These are phyloP conservation scores for Cephus sareptanus DNA, from an alignment of 2,888 invertebrate species.

Conservation along the genomic window DNA sequence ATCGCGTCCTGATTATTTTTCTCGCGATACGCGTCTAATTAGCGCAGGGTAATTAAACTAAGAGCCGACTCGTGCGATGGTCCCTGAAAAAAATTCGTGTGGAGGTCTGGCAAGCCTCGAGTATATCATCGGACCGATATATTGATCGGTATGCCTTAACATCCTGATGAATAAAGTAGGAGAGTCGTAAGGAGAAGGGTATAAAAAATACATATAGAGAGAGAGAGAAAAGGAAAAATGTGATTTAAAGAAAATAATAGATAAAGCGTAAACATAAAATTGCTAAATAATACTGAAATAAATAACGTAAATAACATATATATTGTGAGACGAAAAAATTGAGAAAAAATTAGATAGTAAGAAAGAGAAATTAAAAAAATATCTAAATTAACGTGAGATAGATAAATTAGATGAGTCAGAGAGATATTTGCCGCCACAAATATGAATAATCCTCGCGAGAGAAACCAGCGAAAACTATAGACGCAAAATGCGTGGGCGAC, in stretches of 20 bases:
- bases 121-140: background rate
- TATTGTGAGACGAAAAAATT: too few relatives aligned
- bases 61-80: background rate
- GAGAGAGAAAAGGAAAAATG: background rate
- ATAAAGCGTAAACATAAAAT: slow-evolving; percentile 9
- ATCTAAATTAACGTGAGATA: too few relatives aligned
- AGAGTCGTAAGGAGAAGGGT: background rate
- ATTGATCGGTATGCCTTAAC: background rate
- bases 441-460: too few relatives aligned
- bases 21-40: background rate
- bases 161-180: background rate
- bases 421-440: too few relatives aligned
- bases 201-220: background rate
- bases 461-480: too few relatives aligned
- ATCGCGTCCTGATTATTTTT: background rate
- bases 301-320: background rate
- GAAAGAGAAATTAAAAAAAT: too few relatives aligned
- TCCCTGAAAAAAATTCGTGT: background rate
- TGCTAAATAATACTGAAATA: background rate
- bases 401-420: too few relatives aligned
- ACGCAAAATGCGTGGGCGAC: too few relatives aligned
- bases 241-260: background rate
- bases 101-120: background rate
- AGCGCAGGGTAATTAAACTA: background rate
- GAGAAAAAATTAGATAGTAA: too few relatives aligned